Percentiles rank a stretch among this genome's conserved stretches.
phyloP scores from a whole-genome alignment of 2,888 invertebrate species.

The Aphodius granarius region DNA sequence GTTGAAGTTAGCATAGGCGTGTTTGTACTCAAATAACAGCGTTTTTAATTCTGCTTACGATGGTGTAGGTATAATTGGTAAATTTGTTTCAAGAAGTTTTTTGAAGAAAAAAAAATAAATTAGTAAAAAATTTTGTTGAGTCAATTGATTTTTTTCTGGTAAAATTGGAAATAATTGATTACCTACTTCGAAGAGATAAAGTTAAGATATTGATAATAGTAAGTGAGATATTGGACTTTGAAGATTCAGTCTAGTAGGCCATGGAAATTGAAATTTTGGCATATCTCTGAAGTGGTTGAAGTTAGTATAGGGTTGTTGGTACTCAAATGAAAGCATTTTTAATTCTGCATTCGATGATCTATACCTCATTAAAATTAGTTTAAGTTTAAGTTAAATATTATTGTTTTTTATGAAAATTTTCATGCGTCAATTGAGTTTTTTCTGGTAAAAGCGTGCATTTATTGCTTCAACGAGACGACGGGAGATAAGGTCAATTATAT shows the following conservation, averaged over 20 bases:
- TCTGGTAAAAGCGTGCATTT: neutral
- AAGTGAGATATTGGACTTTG: neutral
- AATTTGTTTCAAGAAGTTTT: too few species aligned
- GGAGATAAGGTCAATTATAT: conserved; percentile 23
- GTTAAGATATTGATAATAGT: too few species aligned
- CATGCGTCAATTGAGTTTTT: neutral
- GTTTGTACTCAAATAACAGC: neutral
- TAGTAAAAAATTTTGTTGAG: too few species aligned
- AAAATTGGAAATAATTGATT: too few species aligned
- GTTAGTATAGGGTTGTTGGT: neutral
- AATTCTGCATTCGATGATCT: neutral
- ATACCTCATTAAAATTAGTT: neutral
- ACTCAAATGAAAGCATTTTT: neutral
- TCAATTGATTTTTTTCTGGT: too few species aligned
- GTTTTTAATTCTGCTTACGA: neutral
- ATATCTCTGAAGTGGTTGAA: neutral
- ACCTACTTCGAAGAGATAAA: too few species aligned
- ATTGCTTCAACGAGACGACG: conserved; percentile 4
- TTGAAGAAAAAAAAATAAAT: too few species aligned
- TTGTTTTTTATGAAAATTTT: neutral
- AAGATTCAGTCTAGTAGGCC: neutral
- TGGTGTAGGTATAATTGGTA: too few species aligned
- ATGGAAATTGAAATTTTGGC: neutral
- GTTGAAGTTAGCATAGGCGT: neutral
- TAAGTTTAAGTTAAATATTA: neutral